Percentiles rank a stretch among this genome's conserved stretches.
phyloP scores from a whole-genome alignment of 30 jellyfish, hydroid and myxozoan genomes.

The Aurelia aurita region DNA sequence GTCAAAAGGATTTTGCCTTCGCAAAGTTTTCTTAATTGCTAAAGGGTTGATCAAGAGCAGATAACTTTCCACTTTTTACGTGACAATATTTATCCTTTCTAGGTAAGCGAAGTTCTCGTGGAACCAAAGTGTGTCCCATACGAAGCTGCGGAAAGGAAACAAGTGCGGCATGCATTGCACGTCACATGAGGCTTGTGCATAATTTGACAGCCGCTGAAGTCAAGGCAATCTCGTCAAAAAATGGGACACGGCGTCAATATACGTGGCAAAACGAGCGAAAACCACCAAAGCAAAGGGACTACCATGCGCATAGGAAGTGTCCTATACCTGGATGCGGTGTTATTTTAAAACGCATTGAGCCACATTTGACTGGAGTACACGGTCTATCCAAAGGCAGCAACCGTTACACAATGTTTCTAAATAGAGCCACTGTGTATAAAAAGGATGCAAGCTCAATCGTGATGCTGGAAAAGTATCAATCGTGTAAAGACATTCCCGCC shows the following conservation, averaged over 20 bases:
- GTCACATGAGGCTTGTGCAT: slow-evolving; percentile 1
- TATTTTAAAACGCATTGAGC: not conserved
- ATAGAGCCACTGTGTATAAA: not conserved
- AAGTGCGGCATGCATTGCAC: not conserved
- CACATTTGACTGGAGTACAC: slow-evolving; percentile 5
- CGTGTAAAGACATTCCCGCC: not conserved
- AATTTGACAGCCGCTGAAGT: not conserved
- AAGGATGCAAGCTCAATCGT: not conserved
- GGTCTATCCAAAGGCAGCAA: not conserved
- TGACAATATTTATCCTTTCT: not conserved
- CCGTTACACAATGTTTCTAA: not conserved
- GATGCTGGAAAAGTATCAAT: not conserved
- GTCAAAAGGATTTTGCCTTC: not conserved
- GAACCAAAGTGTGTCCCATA: not conserved
- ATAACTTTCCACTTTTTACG: not conserved
- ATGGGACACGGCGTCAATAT: slow-evolving; percentile 1
- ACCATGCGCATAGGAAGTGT: not conserved
- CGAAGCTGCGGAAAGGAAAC: not conserved
- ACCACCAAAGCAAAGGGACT: not conserved
- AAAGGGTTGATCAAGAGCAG: not conserved
- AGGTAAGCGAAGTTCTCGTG: slow-evolving; percentile 2
- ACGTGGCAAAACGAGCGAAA: not conserved
- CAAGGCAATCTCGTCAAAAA: not conserved
- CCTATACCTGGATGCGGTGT: not conserved
- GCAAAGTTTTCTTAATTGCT: not conserved